Conservation (phyloP, 2,113 vertebrate species). For the Rhinogobius similis region DNA sequence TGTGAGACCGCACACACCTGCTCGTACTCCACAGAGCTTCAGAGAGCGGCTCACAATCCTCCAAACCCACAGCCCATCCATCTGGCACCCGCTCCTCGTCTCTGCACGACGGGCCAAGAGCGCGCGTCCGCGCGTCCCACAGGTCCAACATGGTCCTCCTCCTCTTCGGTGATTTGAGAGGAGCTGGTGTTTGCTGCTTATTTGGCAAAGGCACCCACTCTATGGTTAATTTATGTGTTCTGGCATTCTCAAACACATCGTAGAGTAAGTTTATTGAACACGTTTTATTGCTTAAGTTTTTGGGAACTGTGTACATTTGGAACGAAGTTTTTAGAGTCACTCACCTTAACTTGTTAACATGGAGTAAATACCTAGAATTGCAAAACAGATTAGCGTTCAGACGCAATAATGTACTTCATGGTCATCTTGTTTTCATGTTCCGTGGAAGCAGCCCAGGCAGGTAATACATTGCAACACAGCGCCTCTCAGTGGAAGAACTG, state of each 20-base stretch:
- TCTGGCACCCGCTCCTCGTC: slow-evolving; percentile 27
- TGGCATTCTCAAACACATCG: neutral
- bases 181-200: neutral
- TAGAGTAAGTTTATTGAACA: neutral
- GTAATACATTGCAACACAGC: slow-evolving; percentile 42
- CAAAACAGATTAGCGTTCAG: neutral
- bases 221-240: neutral
- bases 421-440: neutral
- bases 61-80: slow-evolving; percentile 17
- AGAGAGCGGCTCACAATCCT: slow-evolving; percentile 28
- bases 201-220: neutral
- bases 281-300: neutral
- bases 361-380: neutral
- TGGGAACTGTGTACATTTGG: neutral
- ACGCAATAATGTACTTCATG: too few species aligned
- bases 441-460: too few species aligned
- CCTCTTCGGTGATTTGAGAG: neutral
- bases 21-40: slow-evolving; percentile 23
- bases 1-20: slow-evolving; percentile 29
- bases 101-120: neutral
- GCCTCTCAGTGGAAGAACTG: slow-evolving; percentile 48
- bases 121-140: neutral
- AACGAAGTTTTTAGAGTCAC: neutral
- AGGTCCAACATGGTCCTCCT: neutral
- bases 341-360: neutral